A percentile compares a stretch with the other conserved stretches of the same genome.
These are phyloP conservation scores for Orientallactaga sibirica DNA, from an alignment of 2,797 vertebrate genomes.

Conservation along the genomic window DNA sequence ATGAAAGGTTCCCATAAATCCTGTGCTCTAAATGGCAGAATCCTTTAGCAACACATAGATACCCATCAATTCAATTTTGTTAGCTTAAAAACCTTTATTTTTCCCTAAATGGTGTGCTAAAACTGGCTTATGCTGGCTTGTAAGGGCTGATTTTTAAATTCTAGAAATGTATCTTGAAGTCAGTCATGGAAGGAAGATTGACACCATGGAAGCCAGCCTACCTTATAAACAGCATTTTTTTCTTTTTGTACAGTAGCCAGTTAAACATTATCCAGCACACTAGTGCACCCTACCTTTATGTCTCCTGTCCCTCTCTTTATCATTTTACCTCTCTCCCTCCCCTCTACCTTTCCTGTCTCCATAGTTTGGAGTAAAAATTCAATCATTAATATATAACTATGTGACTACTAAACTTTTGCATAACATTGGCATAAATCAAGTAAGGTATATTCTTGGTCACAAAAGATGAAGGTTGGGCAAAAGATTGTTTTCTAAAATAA, in stretches of 20 bases:
- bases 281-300: neutral
- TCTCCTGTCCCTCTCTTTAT: neutral
- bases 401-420: neutral
- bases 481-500: conserved; percentile 51
- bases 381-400: conserved; percentile 22
- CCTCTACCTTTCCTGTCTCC: neutral
- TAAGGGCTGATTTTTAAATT: neutral
- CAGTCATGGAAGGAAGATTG: neutral
- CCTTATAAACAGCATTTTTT: neutral
- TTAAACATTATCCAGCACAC: neutral
- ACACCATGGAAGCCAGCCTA: neutral
- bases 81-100: neutral
- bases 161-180: conserved; percentile 22
- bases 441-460: neutral
- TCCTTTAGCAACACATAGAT: neutral
- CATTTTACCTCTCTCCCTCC: neutral
- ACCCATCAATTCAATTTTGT: neutral
- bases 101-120: neutral
- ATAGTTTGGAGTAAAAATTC: neutral
- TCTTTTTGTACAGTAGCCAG: neutral
- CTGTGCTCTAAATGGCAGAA: neutral
- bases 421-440: conserved; percentile 56
- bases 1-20: neutral
- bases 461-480: conserved; percentile 69
- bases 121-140: neutral